Percentiles rank a stretch among this genome's conserved stretches.
These are phyloP conservation scores for Macquaria australasica DNA, from an alignment of 2,113 vertebrate species.

Conservation along the genomic window DNA sequence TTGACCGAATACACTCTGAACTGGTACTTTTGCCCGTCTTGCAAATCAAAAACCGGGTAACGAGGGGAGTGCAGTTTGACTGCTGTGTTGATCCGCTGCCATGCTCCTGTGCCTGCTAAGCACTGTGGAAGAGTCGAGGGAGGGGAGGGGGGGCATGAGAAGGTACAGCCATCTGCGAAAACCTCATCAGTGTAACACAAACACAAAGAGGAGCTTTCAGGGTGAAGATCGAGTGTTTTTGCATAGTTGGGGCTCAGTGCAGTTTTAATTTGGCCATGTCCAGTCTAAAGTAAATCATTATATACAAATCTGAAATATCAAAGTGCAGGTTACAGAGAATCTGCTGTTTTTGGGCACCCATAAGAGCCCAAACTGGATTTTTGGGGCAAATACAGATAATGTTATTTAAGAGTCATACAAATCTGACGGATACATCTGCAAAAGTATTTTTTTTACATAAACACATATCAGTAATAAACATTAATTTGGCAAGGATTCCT, in stretches of 20 bases:
- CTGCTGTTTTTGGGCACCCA: background rate
- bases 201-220: background rate
- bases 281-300: background rate
- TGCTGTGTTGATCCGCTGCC: slow-evolving; percentile 93
- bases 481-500: background rate
- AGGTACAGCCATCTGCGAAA: slow-evolving; percentile 33
- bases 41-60: slow-evolving; percentile 94
- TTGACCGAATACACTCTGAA: slow-evolving; percentile 93
- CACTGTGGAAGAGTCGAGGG: slow-evolving; percentile 83
- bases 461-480: background rate
- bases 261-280: too few species aligned
- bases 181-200: slow-evolving; percentile 28
- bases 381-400: background rate
- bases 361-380: background rate
- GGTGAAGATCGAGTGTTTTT: background rate
- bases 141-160: background rate
- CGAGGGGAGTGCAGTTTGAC: slow-evolving; percentile 92
- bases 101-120: slow-evolving; percentile 90
- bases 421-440: background rate
- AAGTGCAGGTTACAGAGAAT: background rate
- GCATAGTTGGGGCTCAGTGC: slow-evolving; percentile 4
- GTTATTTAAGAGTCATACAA: background rate
- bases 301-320: background rate
- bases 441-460: background rate
- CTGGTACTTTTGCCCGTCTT: slow-evolving; percentile 90